Percentiles rank a stretch among this genome's conserved stretches.
Evolutionary conservation across 2,888 invertebrate species (phyloP).

Genomic region (Iphiclides podalirius): DNA sequence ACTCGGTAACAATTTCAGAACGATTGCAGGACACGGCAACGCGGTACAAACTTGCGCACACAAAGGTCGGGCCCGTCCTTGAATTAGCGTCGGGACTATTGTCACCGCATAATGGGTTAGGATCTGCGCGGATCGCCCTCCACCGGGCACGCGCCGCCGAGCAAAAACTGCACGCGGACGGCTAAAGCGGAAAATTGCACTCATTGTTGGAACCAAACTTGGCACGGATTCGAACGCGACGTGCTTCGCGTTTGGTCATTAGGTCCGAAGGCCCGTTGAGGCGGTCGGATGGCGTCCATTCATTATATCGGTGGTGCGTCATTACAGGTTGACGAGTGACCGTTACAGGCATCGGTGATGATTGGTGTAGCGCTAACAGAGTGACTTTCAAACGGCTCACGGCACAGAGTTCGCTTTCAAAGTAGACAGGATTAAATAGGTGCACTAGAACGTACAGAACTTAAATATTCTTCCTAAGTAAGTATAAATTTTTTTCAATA

Average conservation of each 20-base stretch:
- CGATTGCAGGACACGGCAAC: no score
- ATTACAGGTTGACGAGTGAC: constrained; percentile 9
- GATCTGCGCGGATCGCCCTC: constrained; percentile 59
- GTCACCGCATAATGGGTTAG: constrained; percentile 68
- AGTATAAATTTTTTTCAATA: no score
- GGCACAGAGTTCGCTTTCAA: no score
- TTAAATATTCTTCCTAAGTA: neutral
- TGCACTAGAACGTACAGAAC: no score
- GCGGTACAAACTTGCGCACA: constrained; percentile 28
- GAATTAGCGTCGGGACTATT: constrained; percentile 73
- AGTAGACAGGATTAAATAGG: no score
- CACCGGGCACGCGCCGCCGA: constrained; percentile 48
- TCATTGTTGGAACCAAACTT: constrained; percentile 22
- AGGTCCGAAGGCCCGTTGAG: constrained; percentile 2
- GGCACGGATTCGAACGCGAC: constrained; percentile 19
- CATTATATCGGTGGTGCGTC: constrained; percentile 17
- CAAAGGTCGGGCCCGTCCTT: constrained; percentile 66
- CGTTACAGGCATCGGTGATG: constrained; percentile 1
- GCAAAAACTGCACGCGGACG: constrained; percentile 46
- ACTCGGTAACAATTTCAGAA: no score
- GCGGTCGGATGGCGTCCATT: constrained; percentile 19
- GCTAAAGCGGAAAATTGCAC: constrained; percentile 37
- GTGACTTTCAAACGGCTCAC: constrained; percentile 4
- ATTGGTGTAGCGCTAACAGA: constrained; percentile 10
- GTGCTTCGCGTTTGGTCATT: constrained; percentile 17